Evolutionary conservation across 2,888 invertebrate genomes (phyloP), one percentile per base, ranked within the genome.

Genomic region (Phortica magna): DNA sequence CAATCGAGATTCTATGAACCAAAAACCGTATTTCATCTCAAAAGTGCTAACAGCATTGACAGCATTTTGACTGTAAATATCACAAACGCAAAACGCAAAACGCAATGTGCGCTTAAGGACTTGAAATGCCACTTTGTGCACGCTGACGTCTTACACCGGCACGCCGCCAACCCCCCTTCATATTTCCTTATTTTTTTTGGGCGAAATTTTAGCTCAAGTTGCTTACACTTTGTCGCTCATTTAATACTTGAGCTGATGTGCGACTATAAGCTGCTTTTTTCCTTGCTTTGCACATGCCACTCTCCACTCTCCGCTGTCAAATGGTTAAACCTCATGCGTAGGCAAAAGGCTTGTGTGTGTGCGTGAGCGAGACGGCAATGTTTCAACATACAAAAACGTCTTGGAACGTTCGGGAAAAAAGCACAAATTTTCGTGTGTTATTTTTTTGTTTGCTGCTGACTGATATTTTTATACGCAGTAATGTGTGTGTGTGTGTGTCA

Each of bases 31-130:
- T 61, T 82, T 81, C 78, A 78, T 79, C 79, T 81, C 77, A 79
- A 81, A 83, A 83, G 82, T 83, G 83, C 85, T 85, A 78, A 82
- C 77, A 84, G 84, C 84, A 86, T 86, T 86, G 86, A 88, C 87
- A 88, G 84, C 78, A 77, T 82, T 86, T 83, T 82, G 87, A 84
- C 84, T 81, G 81, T 72, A 61, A 57, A 74, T 67, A 74, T 61
- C 76, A 73, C 71, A 79, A 82, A 73, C 72, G 43, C 31, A 68
- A 17, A 6, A n/a, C 7, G 43, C 43, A 43, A 43, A 48, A 14
- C 10, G 61, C 10, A 61, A 22, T 61, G 22, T 61, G 17, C 61
- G 6, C 17, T 22, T 61, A 17, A 17, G 17, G 19, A 61, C 31
- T 31, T 31, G 31, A 31, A 59, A 59, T 17, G 19, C 22, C 5